A percentile compares a stretch with the other conserved stretches of the same genome.
Conservation (phyloP, 2,888 invertebrate genomes). For the Trichogramma dendrolimi region DNA sequence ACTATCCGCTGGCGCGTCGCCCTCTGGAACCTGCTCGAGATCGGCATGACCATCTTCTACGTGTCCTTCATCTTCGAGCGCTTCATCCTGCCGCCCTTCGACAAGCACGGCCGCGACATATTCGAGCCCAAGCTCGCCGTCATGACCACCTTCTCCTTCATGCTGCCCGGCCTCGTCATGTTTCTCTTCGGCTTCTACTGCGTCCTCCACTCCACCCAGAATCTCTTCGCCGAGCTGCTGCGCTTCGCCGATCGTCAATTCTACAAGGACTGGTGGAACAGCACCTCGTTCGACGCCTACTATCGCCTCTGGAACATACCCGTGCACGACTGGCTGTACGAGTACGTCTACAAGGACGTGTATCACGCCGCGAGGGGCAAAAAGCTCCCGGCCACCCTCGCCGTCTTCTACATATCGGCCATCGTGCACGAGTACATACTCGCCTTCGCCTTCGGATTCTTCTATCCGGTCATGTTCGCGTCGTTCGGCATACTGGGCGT, state of each 20-base stretch:
- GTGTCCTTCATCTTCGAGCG: constrained; percentile 77
- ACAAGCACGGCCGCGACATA: constrained; percentile 58
- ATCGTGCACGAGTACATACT: constrained; percentile 85
- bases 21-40: constrained; percentile 66
- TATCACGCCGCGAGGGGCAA: constrained; percentile 50
- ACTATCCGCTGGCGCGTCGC: constrained; percentile 74
- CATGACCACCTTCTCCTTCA: constrained; percentile 66
- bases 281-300: constrained; percentile 73
- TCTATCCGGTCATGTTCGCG: constrained; percentile 80
- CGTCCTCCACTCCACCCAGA: constrained; percentile 86
- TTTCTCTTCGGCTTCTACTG: constrained; percentile 78
- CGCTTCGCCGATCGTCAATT: constrained; percentile 82
- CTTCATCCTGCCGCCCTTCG: constrained; percentile 68
- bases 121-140: constrained; percentile 55
- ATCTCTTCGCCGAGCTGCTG: constrained; percentile 84
- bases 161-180: constrained; percentile 69
- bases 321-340: constrained; percentile 90
- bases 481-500: constrained; percentile 71
- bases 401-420: constrained; percentile 77
- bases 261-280: constrained; percentile 93
- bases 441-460: constrained; percentile 73
- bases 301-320: constrained; percentile 95
- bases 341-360: constrained; percentile 75
- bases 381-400: constrained; percentile 49
- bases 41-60: constrained; percentile 74